Evolutionary conservation across 2,888 invertebrate species (phyloP).

Genomic region (Microplitis deprimator): DNA sequence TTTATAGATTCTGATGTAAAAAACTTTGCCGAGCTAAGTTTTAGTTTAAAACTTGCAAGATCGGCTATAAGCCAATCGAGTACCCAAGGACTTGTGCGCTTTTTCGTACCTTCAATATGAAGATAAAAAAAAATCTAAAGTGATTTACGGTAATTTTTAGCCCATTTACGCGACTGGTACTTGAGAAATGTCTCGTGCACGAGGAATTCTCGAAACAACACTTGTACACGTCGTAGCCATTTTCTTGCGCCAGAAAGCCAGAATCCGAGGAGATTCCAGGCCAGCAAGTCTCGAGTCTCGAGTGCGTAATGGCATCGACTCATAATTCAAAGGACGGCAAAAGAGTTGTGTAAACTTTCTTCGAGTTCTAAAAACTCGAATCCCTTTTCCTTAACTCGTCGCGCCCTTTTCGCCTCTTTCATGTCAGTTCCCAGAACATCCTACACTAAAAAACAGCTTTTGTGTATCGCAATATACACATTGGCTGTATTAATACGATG

Average conservation of each 20-base stretch:
- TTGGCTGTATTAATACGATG: no score
- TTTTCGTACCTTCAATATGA: no score
- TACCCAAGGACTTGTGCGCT: no score
- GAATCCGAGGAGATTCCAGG: slow-evolving; percentile 60
- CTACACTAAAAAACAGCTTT: neutral
- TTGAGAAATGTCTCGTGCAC: no score
- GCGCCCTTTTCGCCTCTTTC: slow-evolving; percentile 44
- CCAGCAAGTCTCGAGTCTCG: slow-evolving; percentile 60
- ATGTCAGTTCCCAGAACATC: neutral
- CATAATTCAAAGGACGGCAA: slow-evolving; percentile 27
- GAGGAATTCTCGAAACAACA: no score
- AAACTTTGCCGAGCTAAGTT: slow-evolving; percentile 5
- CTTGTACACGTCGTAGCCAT: neutral
- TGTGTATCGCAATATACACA: no score
- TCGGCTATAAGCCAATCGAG: neutral
- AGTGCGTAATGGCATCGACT: slow-evolving; percentile 55
- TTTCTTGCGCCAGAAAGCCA: slow-evolving; percentile 52
- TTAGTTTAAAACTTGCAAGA: neutral
- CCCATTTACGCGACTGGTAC: no score
- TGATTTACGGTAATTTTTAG: no score
- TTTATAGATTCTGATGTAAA: neutral
- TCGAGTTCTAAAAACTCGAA: slow-evolving; percentile 44
- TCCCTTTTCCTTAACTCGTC: slow-evolving; percentile 43
- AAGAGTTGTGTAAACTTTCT: slow-evolving; percentile 53
- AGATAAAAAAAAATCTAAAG: no score